Base-by-base conservation (phyloP, 2,113 vertebrate genomes). In the Caranx melampygus region DNA sequence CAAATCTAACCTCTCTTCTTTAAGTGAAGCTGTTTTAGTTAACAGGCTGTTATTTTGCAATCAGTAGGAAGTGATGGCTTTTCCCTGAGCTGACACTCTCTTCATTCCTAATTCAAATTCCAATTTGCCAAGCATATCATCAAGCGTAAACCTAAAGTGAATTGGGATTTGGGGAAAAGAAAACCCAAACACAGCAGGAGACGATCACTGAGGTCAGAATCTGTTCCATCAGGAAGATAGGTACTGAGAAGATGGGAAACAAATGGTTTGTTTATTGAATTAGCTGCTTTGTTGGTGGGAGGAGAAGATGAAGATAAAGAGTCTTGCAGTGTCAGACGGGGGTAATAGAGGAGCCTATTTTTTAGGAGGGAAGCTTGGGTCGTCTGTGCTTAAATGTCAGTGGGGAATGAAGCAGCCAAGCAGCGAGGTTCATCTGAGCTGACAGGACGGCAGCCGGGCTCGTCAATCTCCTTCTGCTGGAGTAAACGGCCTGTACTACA, bases 241-340 rank as follows among this genome's bases (percentile, higher is more conserved):
- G 83, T 68, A 59, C 67, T 51, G 72, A 84, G 82, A 83, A 84
- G 34, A 59, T 68, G 42, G 55, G 70, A 37, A 70, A 74, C 68
- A 82, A 88, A 75, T 60, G 61, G 26, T 84, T 86, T 69, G 57
- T 83, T 87, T 82, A 82, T 79, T 81, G 74, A 87, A 82, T 79
- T 72, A 78, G 52, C 68, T 75, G 14, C 54, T n/a, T 58, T 33
- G 57, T 61, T 31, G 37, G 37, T 57, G 63, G 57, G 78, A 74
- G 59, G 70, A 68, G n/a, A 49, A 79, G 81, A 51, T 6, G 2
- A 51, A 44, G 71, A 75, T 16, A 1, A 45, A 74, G 65, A 75
- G 77, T 31, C 42, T 75, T 35, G 57, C 75, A 45, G 55, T 60
- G 75, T 80, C 68, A 78, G 77, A 72, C 49, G 55, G 79, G 33